Conservation (phyloP, 2,888 invertebrate genomes). For the Lasioglossum villosulum region DNA sequence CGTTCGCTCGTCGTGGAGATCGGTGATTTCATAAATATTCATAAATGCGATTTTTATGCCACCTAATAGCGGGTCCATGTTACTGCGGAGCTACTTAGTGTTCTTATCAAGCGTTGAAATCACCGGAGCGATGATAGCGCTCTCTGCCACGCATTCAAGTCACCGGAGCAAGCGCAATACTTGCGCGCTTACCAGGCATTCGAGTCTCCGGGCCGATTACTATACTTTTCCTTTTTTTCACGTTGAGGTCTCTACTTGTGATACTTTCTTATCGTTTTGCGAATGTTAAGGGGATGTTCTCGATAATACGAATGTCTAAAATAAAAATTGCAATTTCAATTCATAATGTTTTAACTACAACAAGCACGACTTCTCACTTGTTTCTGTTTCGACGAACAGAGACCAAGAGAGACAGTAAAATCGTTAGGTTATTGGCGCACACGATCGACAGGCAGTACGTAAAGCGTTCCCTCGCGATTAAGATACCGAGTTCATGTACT, state of each 20-base stretch:
- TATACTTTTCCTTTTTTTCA: not conserved
- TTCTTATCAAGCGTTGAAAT: not conserved
- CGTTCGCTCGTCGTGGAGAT: not conserved
- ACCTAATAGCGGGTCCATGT: constrained; percentile 1
- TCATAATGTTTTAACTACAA: not conserved
- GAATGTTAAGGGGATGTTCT: not conserved
- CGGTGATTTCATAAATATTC: constrained; percentile 12
- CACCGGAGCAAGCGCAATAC: not conserved
- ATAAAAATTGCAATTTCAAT: not conserved
- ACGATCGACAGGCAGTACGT: not conserved
- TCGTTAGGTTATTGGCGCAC: not conserved
- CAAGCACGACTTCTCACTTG: not conserved
- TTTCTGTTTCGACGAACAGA: not conserved
- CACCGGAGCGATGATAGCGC: constrained; percentile 1
- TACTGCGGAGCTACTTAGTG: not conserved
- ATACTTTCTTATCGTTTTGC: not conserved
- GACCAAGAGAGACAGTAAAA: not conserved
- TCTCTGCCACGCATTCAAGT: not conserved
- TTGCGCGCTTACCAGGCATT: not conserved
- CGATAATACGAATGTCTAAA: too few species aligned
- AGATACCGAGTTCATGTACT: constrained; percentile 22
- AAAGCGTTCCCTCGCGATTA: not conserved
- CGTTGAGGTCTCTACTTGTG: not conserved
- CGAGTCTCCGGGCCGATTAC: not conserved
- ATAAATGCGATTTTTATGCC: not conserved